phyloP scores from a whole-genome alignment of 2,888 invertebrate genomes.

The Papilio demoleus region DNA sequence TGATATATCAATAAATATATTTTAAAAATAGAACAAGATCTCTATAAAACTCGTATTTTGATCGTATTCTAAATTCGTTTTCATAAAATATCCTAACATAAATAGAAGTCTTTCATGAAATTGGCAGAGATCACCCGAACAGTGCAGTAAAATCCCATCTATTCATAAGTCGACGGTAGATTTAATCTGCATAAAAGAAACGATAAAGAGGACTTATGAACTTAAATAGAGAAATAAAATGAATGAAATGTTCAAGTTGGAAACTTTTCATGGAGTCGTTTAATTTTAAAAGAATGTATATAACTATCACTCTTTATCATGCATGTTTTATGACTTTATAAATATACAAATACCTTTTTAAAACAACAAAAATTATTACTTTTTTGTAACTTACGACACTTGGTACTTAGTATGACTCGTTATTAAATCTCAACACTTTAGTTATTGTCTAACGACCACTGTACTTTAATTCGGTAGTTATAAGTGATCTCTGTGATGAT shows the following conservation, averaged over 20 bases:
- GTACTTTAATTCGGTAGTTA: too few species aligned
- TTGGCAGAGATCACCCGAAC: constrained; percentile 8
- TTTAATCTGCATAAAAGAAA: constrained; percentile 19
- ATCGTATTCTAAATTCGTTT: background rate
- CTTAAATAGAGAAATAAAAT: background rate
- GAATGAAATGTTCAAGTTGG: constrained; percentile 8
- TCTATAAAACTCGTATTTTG: background rate
- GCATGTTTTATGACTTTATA: too few species aligned
- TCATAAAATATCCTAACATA: background rate
- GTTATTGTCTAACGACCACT: too few species aligned
- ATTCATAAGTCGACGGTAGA: constrained; percentile 22
- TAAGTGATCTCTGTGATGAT: constrained; percentile 25
- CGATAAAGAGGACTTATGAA: constrained; percentile 7
- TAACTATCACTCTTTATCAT: background rate
- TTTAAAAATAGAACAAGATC: background rate
- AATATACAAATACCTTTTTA: too few species aligned
- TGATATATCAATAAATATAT: too few species aligned
- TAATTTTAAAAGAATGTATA: background rate
- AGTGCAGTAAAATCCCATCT: background rate
- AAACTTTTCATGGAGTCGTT: background rate
- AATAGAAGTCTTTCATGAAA: constrained; percentile 6
- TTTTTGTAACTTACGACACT: too few species aligned
- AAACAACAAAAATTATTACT: too few species aligned
- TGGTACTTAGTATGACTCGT: too few species aligned
- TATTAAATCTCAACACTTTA: too few species aligned